Base-by-base conservation (phyloP, 2,888 invertebrate genomes). In the Latheticus oryzae region DNA sequence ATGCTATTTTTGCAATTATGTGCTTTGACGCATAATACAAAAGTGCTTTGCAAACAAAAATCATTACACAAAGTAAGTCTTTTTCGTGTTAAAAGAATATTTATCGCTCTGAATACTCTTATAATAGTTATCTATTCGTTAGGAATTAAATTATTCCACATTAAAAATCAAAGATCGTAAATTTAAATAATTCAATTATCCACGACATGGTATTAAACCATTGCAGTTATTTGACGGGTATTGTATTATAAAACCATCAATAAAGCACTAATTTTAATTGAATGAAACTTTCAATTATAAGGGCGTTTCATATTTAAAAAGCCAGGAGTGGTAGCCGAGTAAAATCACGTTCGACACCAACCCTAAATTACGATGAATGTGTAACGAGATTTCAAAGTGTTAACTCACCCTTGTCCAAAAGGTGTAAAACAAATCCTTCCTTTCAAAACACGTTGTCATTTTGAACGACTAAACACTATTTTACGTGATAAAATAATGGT, bases 351-450 rank as follows among this genome's bases (percentile, higher is more conserved):
- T 13, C 15, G 21, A 13, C 37, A 19, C 19, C n/a, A n/a, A n/a
- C n/a, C n/a, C n/a, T n/a, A n/a, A 21, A 5, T 21, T 21, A 21
- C 30, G 8, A 30, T 4, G 30, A 4, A 8, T 7, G 30, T 5
- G n/a, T 30, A n/a, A n/a, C n/a, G n/a, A n/a, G 7, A 5, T 21
- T 5, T 21, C 5, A 5, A 21, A 21, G 3, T 47, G 35, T 51
- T 62, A 48, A 63, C 68, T 67, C 47, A 68, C 68, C 63, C 64
- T 62, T 7, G 63, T 65, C 69, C 69, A 67, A 35, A 64, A 52
- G 3, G 47, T 58, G 48, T 66, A 67, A 50, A 69, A 66, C 30
- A 69, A 60, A 56, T 69, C 66, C 13, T 57, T 43, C n/a, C 30
- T 53, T 7, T 5, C 28, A 12, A 3, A 24, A 40, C 32, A 8